A percentile compares a stretch with the other conserved stretches of the same genome.
Evolutionary conservation across 2,888 invertebrate genomes (phyloP).

Genomic region (Eilema sororculum): DNA sequence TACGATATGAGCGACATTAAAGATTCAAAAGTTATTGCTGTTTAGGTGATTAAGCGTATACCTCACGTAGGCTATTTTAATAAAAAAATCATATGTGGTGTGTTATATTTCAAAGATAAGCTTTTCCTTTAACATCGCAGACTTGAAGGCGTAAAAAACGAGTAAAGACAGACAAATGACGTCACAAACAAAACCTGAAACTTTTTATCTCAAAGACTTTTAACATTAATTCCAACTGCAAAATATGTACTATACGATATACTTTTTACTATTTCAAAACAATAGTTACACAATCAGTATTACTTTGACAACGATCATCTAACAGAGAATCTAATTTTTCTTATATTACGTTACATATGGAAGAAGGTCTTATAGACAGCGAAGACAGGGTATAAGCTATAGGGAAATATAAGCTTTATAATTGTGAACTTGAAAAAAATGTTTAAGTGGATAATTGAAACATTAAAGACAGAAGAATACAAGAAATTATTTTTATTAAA

Average conservation of each 20-base stretch:
- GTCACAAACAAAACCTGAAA: slow-evolving; percentile 57
- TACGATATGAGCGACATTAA: slow-evolving; percentile 39
- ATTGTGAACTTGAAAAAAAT: slow-evolving; percentile 42
- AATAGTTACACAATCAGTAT: slow-evolving; percentile 67
- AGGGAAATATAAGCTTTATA: slow-evolving; percentile 30
- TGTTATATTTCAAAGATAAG: slow-evolving; percentile 36
- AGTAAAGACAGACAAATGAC: slow-evolving; percentile 31
- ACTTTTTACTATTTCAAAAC: slow-evolving; percentile 63
- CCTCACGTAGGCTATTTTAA: slow-evolving; percentile 45
- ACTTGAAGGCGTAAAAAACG: slow-evolving; percentile 27
- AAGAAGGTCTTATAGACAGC: slow-evolving; percentile 45
- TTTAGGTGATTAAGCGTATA: slow-evolving; percentile 41
- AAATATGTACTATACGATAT: slow-evolving; percentile 57
- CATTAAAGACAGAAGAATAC: background rate
- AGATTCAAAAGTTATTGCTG: slow-evolving; percentile 48
- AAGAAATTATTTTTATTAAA: slow-evolving; percentile 2
- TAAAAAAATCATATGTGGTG: slow-evolving; percentile 44
- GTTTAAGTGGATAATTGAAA: background rate
- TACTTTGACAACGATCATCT: slow-evolving; percentile 72
- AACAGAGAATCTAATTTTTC: slow-evolving; percentile 71
- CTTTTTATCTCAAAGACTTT: slow-evolving; percentile 65
- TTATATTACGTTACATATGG: slow-evolving; percentile 57
- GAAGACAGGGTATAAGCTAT: slow-evolving; percentile 44
- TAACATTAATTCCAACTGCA: slow-evolving; percentile 70
- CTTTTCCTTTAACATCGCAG: slow-evolving; percentile 30